Base-by-base conservation (phyloP, 2,797 vertebrate species). In the Peromyscus eremicus region DNA sequence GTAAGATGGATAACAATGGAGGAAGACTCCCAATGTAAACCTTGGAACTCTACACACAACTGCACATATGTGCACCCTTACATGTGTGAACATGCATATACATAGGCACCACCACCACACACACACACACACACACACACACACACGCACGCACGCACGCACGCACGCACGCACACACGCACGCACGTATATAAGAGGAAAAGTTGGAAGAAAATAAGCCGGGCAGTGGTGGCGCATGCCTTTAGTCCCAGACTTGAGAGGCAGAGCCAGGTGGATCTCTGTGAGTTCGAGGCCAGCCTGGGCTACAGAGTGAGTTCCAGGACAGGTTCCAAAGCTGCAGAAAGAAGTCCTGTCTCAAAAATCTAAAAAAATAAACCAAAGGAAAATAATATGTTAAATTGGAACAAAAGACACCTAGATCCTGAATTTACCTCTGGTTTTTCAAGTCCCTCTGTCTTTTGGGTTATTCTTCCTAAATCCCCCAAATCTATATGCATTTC, bases 141-240 rank as follows among this genome's bases (percentile, higher is more conserved):
- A 43, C 43, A 43, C 43, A 4, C 43, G 43, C 5, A 5, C 40
- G 40, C 40, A 40, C 46, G 46, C 46, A 57, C 5, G 2, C 46
- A 46, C 25, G 11, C 13, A 34, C 17, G 2, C 32, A 34, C 23
- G 40, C 6, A 43, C 11, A 57, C 79, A 57, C 3, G 5, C 40
- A 77, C 4, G 57, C 29, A 55, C 29, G 7, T 6, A 12, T 0
- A 32, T 5, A 23, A 29, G 75, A 76, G 49, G 32, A 80, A 73
- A 57, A 6, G 81, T 66, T 27, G 43, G 71, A 76, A 85, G n/a
- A 66, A 94, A 95, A 94, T 55, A 87, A 90, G 14, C 52, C 4
- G 52, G 14, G 52, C 52, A 16, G 52, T 2, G 52, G 14, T 55
- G 52, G 52, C 14, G 16, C 52, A 55, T 1, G 14, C 52, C 52